Conservation (phyloP, 23 tunicate species). For the Ciona savignyi region DNA sequence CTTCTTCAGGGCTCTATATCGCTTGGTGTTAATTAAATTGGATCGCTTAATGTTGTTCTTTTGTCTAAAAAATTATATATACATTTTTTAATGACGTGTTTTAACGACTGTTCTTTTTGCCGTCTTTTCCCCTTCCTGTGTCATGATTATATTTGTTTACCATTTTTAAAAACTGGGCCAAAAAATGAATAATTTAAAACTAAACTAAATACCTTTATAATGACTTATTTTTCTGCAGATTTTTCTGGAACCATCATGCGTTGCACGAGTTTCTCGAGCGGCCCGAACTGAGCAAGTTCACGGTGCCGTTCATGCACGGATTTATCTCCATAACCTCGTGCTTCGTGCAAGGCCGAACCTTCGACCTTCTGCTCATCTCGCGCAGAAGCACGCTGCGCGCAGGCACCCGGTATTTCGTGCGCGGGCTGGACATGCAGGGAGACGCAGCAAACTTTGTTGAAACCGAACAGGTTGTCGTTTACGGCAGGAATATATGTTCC, state of each 20-base stretch:
- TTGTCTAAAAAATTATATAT: too few species aligned
- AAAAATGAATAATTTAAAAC: too few species aligned
- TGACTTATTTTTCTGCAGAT: too few species aligned
- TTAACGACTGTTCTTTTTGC: too few species aligned
- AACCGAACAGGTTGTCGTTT: slow-evolving; percentile 88
- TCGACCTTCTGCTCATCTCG: slow-evolving; percentile 78
- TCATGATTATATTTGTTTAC: too few species aligned
- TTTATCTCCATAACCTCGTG: slow-evolving; percentile 65
- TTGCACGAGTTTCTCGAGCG: slow-evolving; percentile 67
- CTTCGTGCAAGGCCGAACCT: slow-evolving; percentile 83
- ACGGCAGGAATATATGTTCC: slow-evolving; percentile 55
- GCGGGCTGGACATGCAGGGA: slow-evolving; percentile 80
- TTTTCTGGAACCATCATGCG: slow-evolving; percentile 81
- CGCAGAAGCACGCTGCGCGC: slow-evolving; percentile 73
- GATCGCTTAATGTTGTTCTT: too few species aligned
- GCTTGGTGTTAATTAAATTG: too few species aligned
- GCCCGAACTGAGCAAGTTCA: slow-evolving; percentile 42
- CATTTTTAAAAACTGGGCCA: too few species aligned
- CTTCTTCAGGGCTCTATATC: too few species aligned
- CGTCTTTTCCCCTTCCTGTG: too few species aligned
- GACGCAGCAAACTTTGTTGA: slow-evolving; percentile 97
- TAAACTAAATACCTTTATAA: too few species aligned
- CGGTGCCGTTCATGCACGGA: slow-evolving; percentile 87
- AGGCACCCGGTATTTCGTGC: slow-evolving; percentile 84
- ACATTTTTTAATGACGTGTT: too few species aligned